Conservation (phyloP, 2,113 vertebrate genomes). For the Turnix velox region DNA sequence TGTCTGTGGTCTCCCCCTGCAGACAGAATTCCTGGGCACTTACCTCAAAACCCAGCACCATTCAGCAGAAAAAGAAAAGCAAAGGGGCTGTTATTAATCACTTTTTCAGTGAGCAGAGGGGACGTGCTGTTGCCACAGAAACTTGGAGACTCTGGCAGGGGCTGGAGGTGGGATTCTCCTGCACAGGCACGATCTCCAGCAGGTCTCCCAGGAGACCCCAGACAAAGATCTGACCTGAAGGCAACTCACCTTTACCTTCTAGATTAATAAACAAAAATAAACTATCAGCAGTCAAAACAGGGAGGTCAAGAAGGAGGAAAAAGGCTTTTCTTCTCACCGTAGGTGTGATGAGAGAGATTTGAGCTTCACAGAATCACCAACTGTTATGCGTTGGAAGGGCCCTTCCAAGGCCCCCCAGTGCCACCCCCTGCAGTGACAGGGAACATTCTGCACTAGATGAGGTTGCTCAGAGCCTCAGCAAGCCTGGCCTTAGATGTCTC, state of each 20-base stretch:
- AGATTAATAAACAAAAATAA: accelerated
- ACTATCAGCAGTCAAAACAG: not conserved
- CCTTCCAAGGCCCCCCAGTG: no score
- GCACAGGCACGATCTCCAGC: not conserved
- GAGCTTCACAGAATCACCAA: no score
- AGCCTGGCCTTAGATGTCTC: not conserved
- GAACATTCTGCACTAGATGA: no score
- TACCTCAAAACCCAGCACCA: not conserved
- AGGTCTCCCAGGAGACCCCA: not conserved
- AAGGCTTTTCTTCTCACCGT: no score
- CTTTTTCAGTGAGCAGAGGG: not conserved
- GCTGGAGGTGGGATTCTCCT: constrained; percentile 16
- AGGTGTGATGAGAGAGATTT: no score
- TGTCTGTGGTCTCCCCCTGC: not conserved
- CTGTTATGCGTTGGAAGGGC: no score
- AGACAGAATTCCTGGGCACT: not conserved
- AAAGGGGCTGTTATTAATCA: constrained; percentile 1
- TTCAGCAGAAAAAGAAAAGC: not conserved
- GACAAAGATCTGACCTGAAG: not conserved
- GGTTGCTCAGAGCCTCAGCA: not conserved
- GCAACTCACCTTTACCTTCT: not conserved
- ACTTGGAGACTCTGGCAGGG: not conserved
- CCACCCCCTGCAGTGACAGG: no score
- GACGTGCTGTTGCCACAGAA: constrained; percentile 63
- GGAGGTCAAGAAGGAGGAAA: not conserved